Base-by-base conservation (phyloP, 2,113 vertebrate genomes). In the Bos indicus region DNA sequence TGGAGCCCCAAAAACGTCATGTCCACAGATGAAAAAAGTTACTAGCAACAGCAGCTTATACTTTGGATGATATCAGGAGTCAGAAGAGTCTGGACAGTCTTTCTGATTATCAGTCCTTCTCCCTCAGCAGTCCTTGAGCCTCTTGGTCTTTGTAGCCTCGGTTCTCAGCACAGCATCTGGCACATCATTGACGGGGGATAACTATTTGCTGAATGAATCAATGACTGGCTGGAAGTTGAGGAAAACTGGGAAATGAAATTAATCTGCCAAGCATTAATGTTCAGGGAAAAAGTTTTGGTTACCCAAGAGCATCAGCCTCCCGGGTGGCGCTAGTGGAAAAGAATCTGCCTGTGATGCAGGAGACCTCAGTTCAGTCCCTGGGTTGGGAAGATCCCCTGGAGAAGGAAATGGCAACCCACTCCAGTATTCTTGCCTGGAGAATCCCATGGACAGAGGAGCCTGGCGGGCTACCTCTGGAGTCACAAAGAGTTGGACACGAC, bases 401-500 rank as follows among this genome's bases (percentile, higher is more conserved):
- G n/a, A 40, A 40, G 67, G 67, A 74, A 40, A 74, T 74, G 67
- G 36, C 36, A 12, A 13, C 36, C n/a, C 67, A 6, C 21, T 40
- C 19, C 67, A 40, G n/a, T 71, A 71, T 6, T 25, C 67, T 74
- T 74, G 36, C 36, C 67, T 74, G 36, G 67, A 74, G 21, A 74
- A 23, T 40, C 67, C 67, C 1, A 3, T 40, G 36, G 36, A 25
- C 19, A 74, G 67, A 40, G 19, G 67, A 74, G n/a, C 10, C 67
- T 74, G 67, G 10, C 2, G 5, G 19, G 36, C 67, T 25, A 2
- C n/a, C 19, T 21, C 5, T 40, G 36, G 67, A 13, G 36, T 74
- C 0, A 0, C n/a, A 23, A 23, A 71, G 67, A 74, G 36, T 13
- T 0, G 21, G 67, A 74, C n/a, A 71, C 1, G 0, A 25, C 36